These are phyloP conservation scores for Hirudinaria manillensis DNA, from an alignment of 2,888 invertebrate genomes.

Conservation along the genomic window DNA sequence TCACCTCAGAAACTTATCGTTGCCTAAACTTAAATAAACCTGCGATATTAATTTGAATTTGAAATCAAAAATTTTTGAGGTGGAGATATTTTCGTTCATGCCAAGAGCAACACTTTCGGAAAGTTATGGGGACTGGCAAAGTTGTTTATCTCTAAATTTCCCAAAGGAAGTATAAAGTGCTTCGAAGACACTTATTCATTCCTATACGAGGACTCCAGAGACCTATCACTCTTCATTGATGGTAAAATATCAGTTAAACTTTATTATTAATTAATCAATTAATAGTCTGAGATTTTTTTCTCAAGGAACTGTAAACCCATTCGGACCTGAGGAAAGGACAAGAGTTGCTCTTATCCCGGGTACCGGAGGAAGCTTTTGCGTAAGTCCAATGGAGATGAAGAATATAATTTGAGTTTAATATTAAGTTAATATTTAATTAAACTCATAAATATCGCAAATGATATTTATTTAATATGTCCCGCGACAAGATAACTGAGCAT, in stretches of 20 bases:
- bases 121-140: slow-evolving; percentile 52
- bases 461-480: too few relatives aligned
- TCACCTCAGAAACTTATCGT: too few relatives aligned
- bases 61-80: slow-evolving; percentile 42
- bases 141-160: slow-evolving; percentile 44
- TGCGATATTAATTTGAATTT: too few relatives aligned
- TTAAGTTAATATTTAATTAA: too few relatives aligned
- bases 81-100: slow-evolving; percentile 53
- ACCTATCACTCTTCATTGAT: slow-evolving; percentile 54
- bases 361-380: slow-evolving; percentile 53
- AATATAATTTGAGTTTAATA: too few relatives aligned
- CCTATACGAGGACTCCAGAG: slow-evolving; percentile 51
- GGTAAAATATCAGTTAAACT: slow-evolving; percentile 41
- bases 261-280: too few relatives aligned
- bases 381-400: slow-evolving; percentile 46
- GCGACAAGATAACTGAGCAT: too few relatives aligned
- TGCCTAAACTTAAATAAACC: too few relatives aligned
- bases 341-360: slow-evolving; percentile 49
- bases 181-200: slow-evolving; percentile 53
- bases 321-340: slow-evolving; percentile 46
- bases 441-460: too few relatives aligned
- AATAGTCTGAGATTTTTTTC: background rate
- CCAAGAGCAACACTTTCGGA: slow-evolving; percentile 49
- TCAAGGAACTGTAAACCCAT: slow-evolving; percentile 53
- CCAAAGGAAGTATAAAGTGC: slow-evolving; percentile 45